Evolutionary conservation across 2,113 vertebrate genomes (phyloP).

Genomic region (Mus spicilegus): DNA sequence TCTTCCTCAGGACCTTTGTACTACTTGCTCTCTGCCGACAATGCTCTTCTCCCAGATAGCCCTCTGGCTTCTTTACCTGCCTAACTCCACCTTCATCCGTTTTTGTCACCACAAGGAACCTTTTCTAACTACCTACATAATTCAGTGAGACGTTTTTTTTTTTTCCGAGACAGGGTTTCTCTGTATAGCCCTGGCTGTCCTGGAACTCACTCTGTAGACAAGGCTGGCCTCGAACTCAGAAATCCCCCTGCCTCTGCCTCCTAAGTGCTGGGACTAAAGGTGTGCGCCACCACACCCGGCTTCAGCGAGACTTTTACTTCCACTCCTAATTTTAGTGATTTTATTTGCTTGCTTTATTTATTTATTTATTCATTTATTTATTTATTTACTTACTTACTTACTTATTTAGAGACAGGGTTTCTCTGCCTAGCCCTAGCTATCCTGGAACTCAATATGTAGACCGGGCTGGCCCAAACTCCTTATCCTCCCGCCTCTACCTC

Average conservation of each 20-base stretch:
- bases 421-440: background rate
- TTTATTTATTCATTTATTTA: no score
- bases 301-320: background rate
- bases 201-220: background rate
- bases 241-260: no score
- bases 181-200: no score
- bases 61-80: background rate
- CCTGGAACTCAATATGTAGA: background rate
- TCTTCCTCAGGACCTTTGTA: background rate
- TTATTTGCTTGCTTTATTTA: background rate
- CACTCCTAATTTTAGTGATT: background rate
- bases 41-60: background rate
- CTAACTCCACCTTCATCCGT: background rate
- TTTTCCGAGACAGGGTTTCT: no score
- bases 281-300: no score
- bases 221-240: no score
- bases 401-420: no score
- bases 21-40: rapidly evolving
- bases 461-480: background rate
- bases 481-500: background rate
- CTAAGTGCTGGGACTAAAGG: no score
- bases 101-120: background rate
- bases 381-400: no score
- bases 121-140: background rate
- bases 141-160: no score